Conservation (phyloP, 2,888 invertebrate genomes). For the Pteria penguin region DNA sequence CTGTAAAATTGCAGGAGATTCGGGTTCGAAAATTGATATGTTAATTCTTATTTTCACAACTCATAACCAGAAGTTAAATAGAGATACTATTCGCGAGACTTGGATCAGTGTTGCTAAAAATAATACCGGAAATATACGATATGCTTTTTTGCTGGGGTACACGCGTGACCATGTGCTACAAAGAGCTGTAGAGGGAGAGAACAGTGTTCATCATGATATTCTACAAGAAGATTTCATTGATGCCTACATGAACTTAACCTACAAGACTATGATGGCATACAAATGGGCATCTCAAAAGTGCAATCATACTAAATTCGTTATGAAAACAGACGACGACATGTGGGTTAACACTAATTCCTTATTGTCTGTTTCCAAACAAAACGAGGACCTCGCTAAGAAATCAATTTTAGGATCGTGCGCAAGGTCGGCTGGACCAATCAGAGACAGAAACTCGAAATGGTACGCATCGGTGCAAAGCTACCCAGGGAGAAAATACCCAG, state of each 20-base stretch:
- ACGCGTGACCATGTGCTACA: constrained; percentile 22
- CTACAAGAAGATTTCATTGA: constrained; percentile 61
- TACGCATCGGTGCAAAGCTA: constrained; percentile 62
- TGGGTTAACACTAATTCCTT: constrained; percentile 56
- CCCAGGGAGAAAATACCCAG: constrained; percentile 61
- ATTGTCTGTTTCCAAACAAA: constrained; percentile 32
- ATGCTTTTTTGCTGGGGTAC: constrained; percentile 52
- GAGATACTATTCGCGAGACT: constrained; percentile 49
- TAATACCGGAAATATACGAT: constrained; percentile 44
- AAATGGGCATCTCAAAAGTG: constrained; percentile 60
- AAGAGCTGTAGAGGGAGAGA: constrained; percentile 46
- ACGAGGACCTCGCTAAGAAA: constrained; percentile 32
- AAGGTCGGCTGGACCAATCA: constrained; percentile 49
- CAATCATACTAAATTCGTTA: constrained; percentile 58
- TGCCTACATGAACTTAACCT: constrained; percentile 67
- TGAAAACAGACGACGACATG: constrained; percentile 76
- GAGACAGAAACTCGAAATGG: constrained; percentile 65
- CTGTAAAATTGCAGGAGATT: constrained; percentile 26
- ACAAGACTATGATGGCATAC: constrained; percentile 63
- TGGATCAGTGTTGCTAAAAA: constrained; percentile 44
- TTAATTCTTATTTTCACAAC: constrained; percentile 44
- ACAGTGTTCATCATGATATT: constrained; percentile 55
- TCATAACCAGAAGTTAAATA: constrained; percentile 23
- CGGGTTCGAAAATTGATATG: constrained; percentile 32
- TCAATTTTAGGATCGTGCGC: constrained; percentile 57